Evolutionary conservation across 2,797 vertebrate genomes (phyloP), one percentile per base, ranked within the genome.

Genomic region (Graptemys geographica): DNA sequence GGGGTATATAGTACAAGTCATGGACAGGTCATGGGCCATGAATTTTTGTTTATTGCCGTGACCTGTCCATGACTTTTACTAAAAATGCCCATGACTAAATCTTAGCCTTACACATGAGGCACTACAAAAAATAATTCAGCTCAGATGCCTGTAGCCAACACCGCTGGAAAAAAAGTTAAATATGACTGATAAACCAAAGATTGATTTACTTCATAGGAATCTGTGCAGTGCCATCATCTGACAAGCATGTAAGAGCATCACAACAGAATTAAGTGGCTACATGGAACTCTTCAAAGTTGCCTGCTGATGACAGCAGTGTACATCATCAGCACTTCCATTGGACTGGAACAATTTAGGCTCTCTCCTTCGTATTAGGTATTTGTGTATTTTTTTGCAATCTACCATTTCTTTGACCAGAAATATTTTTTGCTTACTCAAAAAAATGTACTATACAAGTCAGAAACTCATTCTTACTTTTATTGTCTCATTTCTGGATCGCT

Each of bases 281-380:
- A 12, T 51, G 9, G 11, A 93, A 89, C 13, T 13, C 55, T 44
- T 69, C 11, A 87, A 82, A 28, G 18, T 6, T n/a, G 19, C 78
- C 21, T 83, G 49, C 47, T 86, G 65, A 28, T 41, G 44, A 49
- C 1, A 92, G 56, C 8, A 15, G 6, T 65, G 28, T 28, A 33
- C 47, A 47, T 0, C 41, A 47, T 0, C 0, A 51, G 53, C 41
- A 88, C 84, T 3, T 49, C 5, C 62, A 81, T 44, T 3, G 33
- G 82, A 52, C 33, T 2, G 11, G 2, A 83, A 62, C 31, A 78
- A 5, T 4, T 2, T 5, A 2, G 37, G 44, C 8, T 79, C 27
- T 51, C 13, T 87, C 2, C 16, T 9, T 79, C 44, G 0, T 16
- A 76, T 76, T 23, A 76, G 13, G 44, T 47, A 28, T 25, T 74